Evolutionary conservation across 53 echinoderm and acorn worm genomes (phyloP), one percentile per base, ranked within the genome.

Genomic region (Astropecten irregularis): DNA sequence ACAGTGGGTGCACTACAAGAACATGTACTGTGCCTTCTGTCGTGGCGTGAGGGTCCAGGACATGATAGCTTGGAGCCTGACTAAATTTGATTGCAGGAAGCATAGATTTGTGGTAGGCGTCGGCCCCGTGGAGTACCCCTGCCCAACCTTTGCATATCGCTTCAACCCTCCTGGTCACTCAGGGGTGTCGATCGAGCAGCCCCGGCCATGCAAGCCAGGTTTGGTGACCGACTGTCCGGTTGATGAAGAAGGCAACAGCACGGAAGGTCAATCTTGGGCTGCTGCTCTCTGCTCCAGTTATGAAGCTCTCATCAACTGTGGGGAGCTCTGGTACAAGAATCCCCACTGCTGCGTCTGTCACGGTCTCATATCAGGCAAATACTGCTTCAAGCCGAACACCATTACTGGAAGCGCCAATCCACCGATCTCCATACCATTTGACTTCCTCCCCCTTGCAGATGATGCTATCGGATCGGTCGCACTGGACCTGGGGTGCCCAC

Each of bases 1-100:
- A 4, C 38, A 36, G 52, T 71, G 71, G 71, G 52, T 55, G 18
- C 71, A 85, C 49, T 85, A 72, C 63, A 50, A 27, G 36, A 85
- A 85, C n/a, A 36, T 85, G 36, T 72, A 72, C 63, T 85, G 85
- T 33, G 85, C 85, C 3, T 85, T 72, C 62, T 85, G 85, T 33
- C 47, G 28, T 2, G 63, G 85, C 2, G 72, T 85, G 5, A 35
- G 47, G 35, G 23, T 85, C 26, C 23, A 61, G 13, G 73, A 85
- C 1, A 61, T 85, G 64, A 34, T 49, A n/a, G 72, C 85, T 8
- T 85, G 85, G 85, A 60, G 49, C 58, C 39, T 76, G 3, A 39
- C 15, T 0, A 57, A 58, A 39, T 29, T 28, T 5, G 2, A 37
- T 21, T 76, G 76, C 30, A 76, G 4, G 42, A 2, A 76, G 0